Base-by-base conservation (phyloP, 2,113 vertebrate genomes). In the Marmota monax region DNA sequence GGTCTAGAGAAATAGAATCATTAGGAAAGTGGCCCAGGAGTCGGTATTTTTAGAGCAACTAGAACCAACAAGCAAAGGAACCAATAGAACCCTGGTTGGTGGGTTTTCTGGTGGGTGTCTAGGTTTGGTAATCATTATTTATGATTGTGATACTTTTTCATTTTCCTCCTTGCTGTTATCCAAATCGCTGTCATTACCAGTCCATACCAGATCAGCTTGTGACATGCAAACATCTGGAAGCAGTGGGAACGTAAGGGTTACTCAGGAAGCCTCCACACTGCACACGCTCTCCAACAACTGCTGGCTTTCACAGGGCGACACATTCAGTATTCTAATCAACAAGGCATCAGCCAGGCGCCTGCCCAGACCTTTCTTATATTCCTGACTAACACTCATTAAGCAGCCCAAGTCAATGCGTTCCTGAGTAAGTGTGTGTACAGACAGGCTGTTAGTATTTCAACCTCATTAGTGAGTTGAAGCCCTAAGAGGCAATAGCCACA, bases 391-490 rank as follows among this genome's bases (percentile, higher is more conserved):
- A 96, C 98, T 98, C 98, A 98, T 98, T 98, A 97, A 97, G 90
- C 89, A 90, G 95, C 87, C 93, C 85, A 87, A 89, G 94, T 79
- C 85, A 72, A 58, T 56, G 74, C 77, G 79, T 88, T 94, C 83
- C 96, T 96, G 97, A 98, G 95, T 92, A 97, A 98, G 98, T 96
- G 96, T 98, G 97, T 95, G 93, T 27, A 96, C 89, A 96, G 97
- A 70, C 78, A 96, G 89, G 85, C 92, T 0, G 67, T 13, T 94
- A 92, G 96, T 0, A 83, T 97, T 98, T 96, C 96, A 98, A 98
- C 94, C 67, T 97, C 88, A 96, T 97, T 95, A 98, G 61, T 72
- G 87, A 95, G 88, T 77, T 97, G 95, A 96, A 92, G 53, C 67
- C 95, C 90, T 84, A 85, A 97, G 97, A 95, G 11, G 29, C 63